These are phyloP conservation scores for Tachina grossa DNA, from an alignment of 2,888 invertebrate genomes.

Conservation along the genomic window DNA sequence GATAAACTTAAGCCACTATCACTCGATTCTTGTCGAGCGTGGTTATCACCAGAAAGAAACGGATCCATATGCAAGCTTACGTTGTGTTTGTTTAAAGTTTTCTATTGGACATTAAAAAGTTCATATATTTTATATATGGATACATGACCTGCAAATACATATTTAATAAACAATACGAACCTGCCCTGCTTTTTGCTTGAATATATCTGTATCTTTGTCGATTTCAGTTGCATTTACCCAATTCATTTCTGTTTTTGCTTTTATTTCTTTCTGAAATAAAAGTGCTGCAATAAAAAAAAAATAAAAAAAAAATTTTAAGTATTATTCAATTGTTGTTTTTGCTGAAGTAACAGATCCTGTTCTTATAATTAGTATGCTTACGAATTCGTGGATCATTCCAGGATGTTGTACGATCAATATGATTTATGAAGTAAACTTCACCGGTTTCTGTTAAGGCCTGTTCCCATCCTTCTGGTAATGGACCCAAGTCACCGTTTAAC, in stretches of 20 bases:
- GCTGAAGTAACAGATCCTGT: neutral
- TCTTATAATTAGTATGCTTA: conserved; percentile 85
- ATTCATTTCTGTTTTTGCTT: conserved; percentile 76
- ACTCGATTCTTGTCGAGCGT: conserved; percentile 96
- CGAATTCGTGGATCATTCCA: conserved; percentile 99
- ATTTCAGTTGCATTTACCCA: conserved; percentile 85
- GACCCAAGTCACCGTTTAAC: conserved; percentile 85
- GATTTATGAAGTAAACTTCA: conserved; percentile 92
- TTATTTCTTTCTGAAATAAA: conserved; percentile 82
- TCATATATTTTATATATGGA: conserved; percentile 48
- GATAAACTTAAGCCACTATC: conserved; percentile 97
- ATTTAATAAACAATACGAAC: conserved; percentile 40
- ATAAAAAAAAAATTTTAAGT: neutral
- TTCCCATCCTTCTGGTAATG: conserved; percentile 96
- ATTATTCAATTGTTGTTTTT: neutral
- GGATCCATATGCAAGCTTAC: conserved; percentile 85
- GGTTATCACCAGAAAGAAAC: conserved; percentile 92
- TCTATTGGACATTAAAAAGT: conserved; percentile 59
- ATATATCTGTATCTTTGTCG: conserved; percentile 93
- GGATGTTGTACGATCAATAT: conserved; percentile 96
- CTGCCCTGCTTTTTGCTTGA: conserved; percentile 84
- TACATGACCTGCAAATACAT: neutral
- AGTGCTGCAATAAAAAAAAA: conserved; percentile 73
- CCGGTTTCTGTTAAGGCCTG: conserved; percentile 95
- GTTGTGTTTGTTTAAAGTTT: conserved; percentile 72